A percentile compares a stretch with the other conserved stretches of the same genome.
These are phyloP conservation scores for Monoplex corrugatus DNA, from an alignment of 2,888 invertebrate genomes.

Conservation along the genomic window DNA sequence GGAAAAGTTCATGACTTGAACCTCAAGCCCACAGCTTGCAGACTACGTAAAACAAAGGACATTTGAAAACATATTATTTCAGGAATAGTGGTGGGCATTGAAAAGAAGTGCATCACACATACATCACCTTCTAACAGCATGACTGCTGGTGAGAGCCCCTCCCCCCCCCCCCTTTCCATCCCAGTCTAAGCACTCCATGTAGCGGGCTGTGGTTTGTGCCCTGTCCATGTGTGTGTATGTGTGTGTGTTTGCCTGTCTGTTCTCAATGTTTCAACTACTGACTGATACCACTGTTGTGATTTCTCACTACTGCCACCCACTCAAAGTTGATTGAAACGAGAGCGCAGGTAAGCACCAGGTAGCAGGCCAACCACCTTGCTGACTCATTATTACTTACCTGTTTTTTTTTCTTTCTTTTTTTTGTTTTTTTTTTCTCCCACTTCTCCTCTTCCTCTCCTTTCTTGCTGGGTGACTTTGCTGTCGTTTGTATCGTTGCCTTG, in stretches of 20 bases:
- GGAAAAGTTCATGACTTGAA: too few species aligned
- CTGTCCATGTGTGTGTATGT: neutral
- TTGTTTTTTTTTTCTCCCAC: neutral
- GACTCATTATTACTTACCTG: neutral
- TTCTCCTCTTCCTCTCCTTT: neutral
- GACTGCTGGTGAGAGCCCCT: neutral
- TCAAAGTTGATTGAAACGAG: constrained; percentile 40
- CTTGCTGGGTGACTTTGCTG: constrained; percentile 5
- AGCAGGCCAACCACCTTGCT: constrained; percentile 36
- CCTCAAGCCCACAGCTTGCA: too few species aligned
- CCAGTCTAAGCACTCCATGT: neutral
- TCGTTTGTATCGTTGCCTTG: neutral
- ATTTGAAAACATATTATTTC: too few species aligned
- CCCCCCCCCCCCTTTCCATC: neutral
- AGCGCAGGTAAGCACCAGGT: constrained; percentile 32
- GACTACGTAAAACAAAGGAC: neutral
- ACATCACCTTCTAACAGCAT: neutral
- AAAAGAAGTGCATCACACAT: neutral
- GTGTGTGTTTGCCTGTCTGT: neutral
- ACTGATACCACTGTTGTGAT: constrained; percentile 42
- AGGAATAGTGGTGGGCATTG: too few species aligned
- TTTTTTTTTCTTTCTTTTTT: neutral
- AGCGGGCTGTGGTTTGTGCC: neutral
- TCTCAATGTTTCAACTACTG: neutral
- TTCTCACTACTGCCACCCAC: constrained; percentile 42